Percentiles rank a stretch among this genome's conserved stretches.
Conservation (phyloP, 2,797 vertebrate genomes). For the Periparus ater region DNA sequence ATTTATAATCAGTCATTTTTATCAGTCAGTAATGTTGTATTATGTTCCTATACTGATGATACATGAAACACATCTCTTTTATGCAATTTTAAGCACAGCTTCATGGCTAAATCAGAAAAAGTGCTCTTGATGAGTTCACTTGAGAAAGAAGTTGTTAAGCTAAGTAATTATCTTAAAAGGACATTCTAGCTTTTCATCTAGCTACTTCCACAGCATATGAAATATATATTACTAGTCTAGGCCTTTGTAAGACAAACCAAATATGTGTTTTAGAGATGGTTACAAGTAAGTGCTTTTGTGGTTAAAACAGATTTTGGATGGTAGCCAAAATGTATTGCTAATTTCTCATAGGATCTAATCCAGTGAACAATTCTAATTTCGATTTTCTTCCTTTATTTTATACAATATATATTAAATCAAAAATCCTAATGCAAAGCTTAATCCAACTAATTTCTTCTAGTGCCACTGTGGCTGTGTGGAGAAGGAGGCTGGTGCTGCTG, state of each 20-base stretch:
- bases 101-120: conserved; percentile 14
- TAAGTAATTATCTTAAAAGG: conserved; percentile 20
- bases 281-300: not conserved
- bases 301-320: conserved; percentile 9
- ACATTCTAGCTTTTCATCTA: conserved; percentile 11
- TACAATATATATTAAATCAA: not conserved
- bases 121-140: not conserved
- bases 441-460: not conserved
- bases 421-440: not conserved
- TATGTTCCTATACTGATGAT: not conserved
- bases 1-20: not conserved
- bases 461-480: not conserved
- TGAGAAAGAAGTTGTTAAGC: not conserved
- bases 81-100: not conserved
- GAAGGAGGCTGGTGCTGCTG: not conserved
- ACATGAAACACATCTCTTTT: not conserved
- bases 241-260: not conserved
- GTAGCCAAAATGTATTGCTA: not conserved
- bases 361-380: not conserved
- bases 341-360: not conserved
- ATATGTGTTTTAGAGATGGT: not conserved
- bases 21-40: not conserved
- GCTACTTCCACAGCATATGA: not conserved
- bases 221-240: not conserved
- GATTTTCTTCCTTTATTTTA: not conserved